A percentile compares a stretch with the other conserved stretches of the same genome.
phyloP scores from a whole-genome alignment of 2,113 vertebrate species.

The Hippocampus guttulatus region DNA sequence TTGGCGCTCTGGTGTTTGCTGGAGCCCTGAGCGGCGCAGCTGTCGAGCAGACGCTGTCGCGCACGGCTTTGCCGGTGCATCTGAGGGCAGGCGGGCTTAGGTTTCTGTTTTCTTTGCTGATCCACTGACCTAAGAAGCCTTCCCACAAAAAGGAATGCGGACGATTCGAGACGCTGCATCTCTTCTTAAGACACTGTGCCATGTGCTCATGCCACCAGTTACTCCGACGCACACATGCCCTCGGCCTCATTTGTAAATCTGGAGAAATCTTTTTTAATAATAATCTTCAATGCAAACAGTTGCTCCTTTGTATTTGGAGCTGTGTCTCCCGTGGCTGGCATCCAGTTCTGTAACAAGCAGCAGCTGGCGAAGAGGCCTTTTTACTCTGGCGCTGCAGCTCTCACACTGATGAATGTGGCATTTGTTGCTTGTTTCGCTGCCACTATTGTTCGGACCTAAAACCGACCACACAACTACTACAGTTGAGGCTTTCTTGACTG shows the following conservation, averaged over 20 bases:
- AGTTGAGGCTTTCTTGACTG: slow-evolving; percentile 23
- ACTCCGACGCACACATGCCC: slow-evolving; percentile 4
- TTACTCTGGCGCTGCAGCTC: slow-evolving; percentile 56
- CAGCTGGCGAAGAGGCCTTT: slow-evolving; percentile 64
- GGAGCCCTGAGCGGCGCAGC: slow-evolving; percentile 53
- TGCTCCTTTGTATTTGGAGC: slow-evolving; percentile 48
- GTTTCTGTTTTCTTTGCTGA: slow-evolving; percentile 67
- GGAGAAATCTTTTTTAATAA: slow-evolving; percentile 41
- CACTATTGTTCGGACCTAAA: slow-evolving; percentile 48
- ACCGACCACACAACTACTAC: slow-evolving; percentile 16
- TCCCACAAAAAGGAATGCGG: slow-evolving; percentile 26
- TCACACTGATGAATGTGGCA: slow-evolving; percentile 61
- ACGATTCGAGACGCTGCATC: slow-evolving; percentile 27
- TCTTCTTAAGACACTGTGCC: slow-evolving; percentile 1
- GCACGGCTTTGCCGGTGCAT: slow-evolving; percentile 43
- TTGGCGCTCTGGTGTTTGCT: slow-evolving; percentile 51
- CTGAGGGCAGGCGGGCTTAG: slow-evolving; percentile 37
- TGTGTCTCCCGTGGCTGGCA: slow-evolving; percentile 49
- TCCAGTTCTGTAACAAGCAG: slow-evolving; percentile 66
- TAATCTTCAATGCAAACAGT: slow-evolving; percentile 64
- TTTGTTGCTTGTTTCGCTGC: slow-evolving; percentile 65
- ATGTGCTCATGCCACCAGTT: slow-evolving; percentile 13
- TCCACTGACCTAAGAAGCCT: slow-evolving; percentile 55
- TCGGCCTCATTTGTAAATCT: slow-evolving; percentile 53
- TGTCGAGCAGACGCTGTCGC: slow-evolving; percentile 60